Evolutionary conservation across 2,113 vertebrate genomes (phyloP), one percentile per base, ranked within the genome.

Genomic region (Cyprinodon tularosa): DNA sequence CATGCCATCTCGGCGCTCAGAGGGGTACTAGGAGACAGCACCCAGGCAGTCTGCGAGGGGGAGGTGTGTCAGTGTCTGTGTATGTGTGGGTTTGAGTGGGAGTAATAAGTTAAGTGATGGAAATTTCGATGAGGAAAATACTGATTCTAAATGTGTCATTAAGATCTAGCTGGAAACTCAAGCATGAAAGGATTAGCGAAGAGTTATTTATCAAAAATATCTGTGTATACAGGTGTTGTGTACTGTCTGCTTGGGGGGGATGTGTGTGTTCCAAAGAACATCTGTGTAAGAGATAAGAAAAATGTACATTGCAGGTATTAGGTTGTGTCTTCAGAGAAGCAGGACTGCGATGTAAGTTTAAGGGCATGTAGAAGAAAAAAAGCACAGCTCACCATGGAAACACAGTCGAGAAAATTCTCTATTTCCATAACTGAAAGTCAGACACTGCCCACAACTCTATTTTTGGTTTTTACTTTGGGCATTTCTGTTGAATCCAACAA

Each of bases 11-110:
- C 88, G 84, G 87, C 86, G 75, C 90, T 91, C 86, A 90, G 87
- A 92, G 87, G 92, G 88, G 89, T 82, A 91, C 88, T 84, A 87
- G 91, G 92, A 93, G 90, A 93, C 91, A 89, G 90, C 86, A 82
- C 80, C 60, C 73, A 79, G 88, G 88, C 84, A 85, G 86, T 81
- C 85, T 86, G 81, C 65, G 80, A 83, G 87, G 87, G 86, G 83
- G 80, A 78, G 82, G 86, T 77, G 77, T 78, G 37, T 85, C 47
- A 73, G 66, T 38, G 66, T 66, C 80, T 68, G 74, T 53, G 74
- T 75, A 29, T 69, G 66, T 80, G 76, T 72, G 65, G 62, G 38
- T 47, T 13, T 44, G 2, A 63, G 70, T 63, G 65, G 67, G 66
- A 86, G 86, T 73, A 89, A 88, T 88, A 84, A 81, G 82, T 36